Evolutionary conservation across 1,140 invertebrate species (phyloP).

Genomic region (Acyrthosiphon pisum): DNA sequence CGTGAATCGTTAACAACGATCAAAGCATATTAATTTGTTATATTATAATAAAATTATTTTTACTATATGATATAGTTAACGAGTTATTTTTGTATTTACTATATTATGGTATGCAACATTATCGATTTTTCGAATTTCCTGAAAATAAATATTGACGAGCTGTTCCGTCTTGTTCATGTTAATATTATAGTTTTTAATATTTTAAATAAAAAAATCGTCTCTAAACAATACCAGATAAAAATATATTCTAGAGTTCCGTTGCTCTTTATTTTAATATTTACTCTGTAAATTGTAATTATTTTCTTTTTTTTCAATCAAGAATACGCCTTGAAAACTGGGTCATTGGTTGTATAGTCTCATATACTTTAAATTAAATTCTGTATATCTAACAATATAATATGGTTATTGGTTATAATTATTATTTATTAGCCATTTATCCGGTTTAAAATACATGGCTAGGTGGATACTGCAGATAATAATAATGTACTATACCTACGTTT

Average conservation of each 20-base stretch:
- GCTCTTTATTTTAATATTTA: neutral
- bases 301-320: neutral
- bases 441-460: too few relatives aligned
- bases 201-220: neutral
- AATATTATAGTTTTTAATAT: neutral
- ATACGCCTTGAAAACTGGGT: neutral
- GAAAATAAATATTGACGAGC: neutral
- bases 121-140: neutral
- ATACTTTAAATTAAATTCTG: neutral
- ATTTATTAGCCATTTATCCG: too few relatives aligned
- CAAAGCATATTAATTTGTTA: neutral
- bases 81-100: neutral
- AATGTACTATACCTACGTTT: neutral
- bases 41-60: neutral
- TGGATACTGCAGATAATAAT: neutral
- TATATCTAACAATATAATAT: neutral
- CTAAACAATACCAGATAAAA: neutral
- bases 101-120: neutral
- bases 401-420: neutral
- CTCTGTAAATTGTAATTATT: neutral
- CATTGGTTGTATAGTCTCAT: neutral
- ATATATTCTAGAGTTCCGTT: neutral
- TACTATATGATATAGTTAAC: too few relatives aligned
- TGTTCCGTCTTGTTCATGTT: neutral
- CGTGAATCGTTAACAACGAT: neutral